Evolutionary conservation across 2,888 invertebrate species (phyloP), one percentile per base, ranked within the genome.

Genomic region (Plebejus argus): DNA sequence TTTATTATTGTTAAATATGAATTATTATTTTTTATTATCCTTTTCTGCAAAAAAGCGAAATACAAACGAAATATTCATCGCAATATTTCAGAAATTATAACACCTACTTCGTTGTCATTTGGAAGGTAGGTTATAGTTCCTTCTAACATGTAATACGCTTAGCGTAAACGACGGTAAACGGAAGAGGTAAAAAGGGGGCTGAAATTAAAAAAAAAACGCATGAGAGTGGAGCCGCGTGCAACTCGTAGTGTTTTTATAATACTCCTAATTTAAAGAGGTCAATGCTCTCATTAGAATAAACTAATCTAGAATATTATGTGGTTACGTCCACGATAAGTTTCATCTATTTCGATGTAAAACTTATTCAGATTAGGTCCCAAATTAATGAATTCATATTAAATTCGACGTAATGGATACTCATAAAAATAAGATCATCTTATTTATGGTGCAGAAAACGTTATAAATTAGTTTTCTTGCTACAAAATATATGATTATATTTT

Each of bases 361-460:
- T 61, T 61, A 61, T 61, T 61, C 12, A 61, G 3, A 61, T 61
- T 20, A 61, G 10, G 23, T 23, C 23, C 12, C 23, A 61, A 23
- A 61, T 61, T 23, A 23, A 61, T 61, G 10, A 12, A 3, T 61
- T 23, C 61, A 61, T 61, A 61, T 61, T 61, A 61, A 12, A 61
- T 10, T 61, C 8, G 3, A 12, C 12, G 12, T 61, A 8, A 61
- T 61, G 23, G 61, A 61, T 23, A 58, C 20, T 61, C 18, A 20
- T 66, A 66, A 66, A 18, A 66, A 66, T 66, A 66, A 66, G 28
- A 66, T 66, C 15, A 33, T 66, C 66, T 66, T 28, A 28, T 66
- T 66, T 18, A 66, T 66, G 28, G 28, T 3, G 20, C 6, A 66
- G 66, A 2, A 61, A 23, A 61, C 8, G 5, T 66, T 33, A 53